A percentile compares a stretch with the other conserved stretches of the same genome.
These are phyloP conservation scores for Ylistrum balloti DNA, from an alignment of 1,140 invertebrate species.

Conservation along the genomic window DNA sequence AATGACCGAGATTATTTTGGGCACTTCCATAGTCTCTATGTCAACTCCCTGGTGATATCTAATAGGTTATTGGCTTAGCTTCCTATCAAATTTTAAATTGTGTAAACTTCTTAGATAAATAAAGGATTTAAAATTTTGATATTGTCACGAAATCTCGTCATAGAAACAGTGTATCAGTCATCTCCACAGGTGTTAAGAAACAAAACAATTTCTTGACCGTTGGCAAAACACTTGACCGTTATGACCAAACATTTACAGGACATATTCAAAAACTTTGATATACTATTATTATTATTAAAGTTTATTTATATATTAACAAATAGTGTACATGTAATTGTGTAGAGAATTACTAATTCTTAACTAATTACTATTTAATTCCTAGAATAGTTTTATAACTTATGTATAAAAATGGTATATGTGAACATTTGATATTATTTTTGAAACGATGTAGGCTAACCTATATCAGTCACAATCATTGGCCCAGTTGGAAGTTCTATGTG, in stretches of 20 bases:
- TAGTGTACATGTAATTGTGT: too few relatives aligned
- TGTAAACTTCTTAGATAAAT: slow-evolving; percentile 21
- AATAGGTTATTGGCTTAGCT: slow-evolving; percentile 7
- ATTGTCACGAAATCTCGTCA: slow-evolving; percentile 34
- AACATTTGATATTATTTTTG: too few relatives aligned
- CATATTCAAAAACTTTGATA: slow-evolving; percentile 3
- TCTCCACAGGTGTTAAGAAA: slow-evolving; percentile 21
- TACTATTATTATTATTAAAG: not conserved
- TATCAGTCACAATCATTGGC: too few relatives aligned
- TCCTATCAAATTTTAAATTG: slow-evolving; percentile 13
- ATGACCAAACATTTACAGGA: slow-evolving; percentile 12
- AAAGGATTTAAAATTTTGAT: slow-evolving; percentile 20
- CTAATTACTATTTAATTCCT: too few relatives aligned
- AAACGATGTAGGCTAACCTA: too few relatives aligned
- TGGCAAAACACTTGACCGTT: not conserved
- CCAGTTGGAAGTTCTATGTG: too few relatives aligned
- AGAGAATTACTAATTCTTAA: too few relatives aligned
- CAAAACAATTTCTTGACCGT: not conserved
- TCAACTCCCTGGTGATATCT: not conserved
- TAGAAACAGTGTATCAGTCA: slow-evolving; percentile 11
- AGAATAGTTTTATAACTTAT: too few relatives aligned
- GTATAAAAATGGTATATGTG: too few relatives aligned
- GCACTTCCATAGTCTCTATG: not conserved
- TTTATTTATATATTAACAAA: too few relatives aligned
- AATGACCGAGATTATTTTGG: not conserved